Evolutionary conservation across 2,888 invertebrate species (phyloP).

Genomic region (Leucoma salicis): DNA sequence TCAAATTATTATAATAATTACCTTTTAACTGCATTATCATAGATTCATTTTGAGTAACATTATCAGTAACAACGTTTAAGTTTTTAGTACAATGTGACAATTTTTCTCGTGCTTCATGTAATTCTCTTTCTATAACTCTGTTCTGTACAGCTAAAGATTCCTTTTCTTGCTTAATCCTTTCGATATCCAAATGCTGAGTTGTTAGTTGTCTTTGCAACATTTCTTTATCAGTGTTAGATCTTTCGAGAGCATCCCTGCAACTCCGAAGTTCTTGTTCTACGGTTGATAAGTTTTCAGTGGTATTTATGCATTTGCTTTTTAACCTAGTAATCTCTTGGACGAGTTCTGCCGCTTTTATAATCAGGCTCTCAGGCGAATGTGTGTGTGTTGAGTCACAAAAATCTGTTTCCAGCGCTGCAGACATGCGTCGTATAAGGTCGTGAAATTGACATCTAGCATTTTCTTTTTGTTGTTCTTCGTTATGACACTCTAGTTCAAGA

Average conservation of each 20-base stretch:
- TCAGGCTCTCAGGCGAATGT: conserved; percentile 86
- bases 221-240: conserved; percentile 86
- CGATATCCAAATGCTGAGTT: conserved; percentile 86
- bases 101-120: conserved; percentile 86
- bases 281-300: conserved; percentile 82
- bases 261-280: conserved; percentile 85
- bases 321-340: conserved; percentile 87
- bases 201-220: conserved; percentile 88
- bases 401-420: conserved; percentile 87
- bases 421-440: conserved; percentile 87
- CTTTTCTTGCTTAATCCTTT: conserved; percentile 89
- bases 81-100: conserved; percentile 84
- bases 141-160: conserved; percentile 88
- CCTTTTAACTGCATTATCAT: conserved; percentile 86
- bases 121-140: conserved; percentile 87
- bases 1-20: conserved; percentile 38
- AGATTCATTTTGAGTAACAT: conserved; percentile 86
- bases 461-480: conserved; percentile 89
- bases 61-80: conserved; percentile 85
- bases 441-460: conserved; percentile 85
- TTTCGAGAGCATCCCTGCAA: conserved; percentile 85
- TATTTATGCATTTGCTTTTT: conserved; percentile 82
- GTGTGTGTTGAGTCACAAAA: conserved; percentile 85
- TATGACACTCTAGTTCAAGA: conserved; percentile 86
- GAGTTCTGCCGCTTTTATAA: conserved; percentile 90